These are phyloP conservation scores for Vesta saturnalis DNA, from an alignment of 2,888 invertebrate genomes.

Conservation along the genomic window DNA sequence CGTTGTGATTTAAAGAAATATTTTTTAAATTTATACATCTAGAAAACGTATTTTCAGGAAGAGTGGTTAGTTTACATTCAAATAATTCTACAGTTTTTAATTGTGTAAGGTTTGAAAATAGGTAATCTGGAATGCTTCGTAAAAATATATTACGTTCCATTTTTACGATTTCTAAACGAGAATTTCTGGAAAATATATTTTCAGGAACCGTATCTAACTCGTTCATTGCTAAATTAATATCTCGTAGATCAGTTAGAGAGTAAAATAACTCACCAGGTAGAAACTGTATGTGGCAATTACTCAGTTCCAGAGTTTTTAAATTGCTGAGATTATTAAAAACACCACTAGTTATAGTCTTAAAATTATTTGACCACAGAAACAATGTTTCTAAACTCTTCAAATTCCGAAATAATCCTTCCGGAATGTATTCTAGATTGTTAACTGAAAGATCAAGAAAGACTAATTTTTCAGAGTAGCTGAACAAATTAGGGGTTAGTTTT, in stretches of 20 bases:
- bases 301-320: constrained; percentile 74
- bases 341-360: constrained; percentile 70
- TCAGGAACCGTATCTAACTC: constrained; percentile 71
- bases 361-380: constrained; percentile 75
- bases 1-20: constrained; percentile 71
- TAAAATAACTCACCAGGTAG: constrained; percentile 72
- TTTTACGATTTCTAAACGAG: constrained; percentile 59
- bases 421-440: constrained; percentile 71
- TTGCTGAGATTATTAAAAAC: constrained; percentile 72
- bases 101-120: constrained; percentile 41
- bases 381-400: constrained; percentile 69
- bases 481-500: constrained; percentile 49
- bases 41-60: constrained; percentile 73
- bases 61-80: constrained; percentile 60
- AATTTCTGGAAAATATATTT: constrained; percentile 63
- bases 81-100: constrained; percentile 46
- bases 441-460: constrained; percentile 72
- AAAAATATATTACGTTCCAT: constrained; percentile 17
- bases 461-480: constrained; percentile 45
- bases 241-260: constrained; percentile 69
- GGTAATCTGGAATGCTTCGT: constrained; percentile 9
- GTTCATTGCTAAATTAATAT: constrained; percentile 75
- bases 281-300: constrained; percentile 71
- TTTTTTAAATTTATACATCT: constrained; percentile 68
- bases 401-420: constrained; percentile 68